Percentiles rank a stretch among this genome's conserved stretches.
Conservation (phyloP, 2,113 vertebrate species). For the Tachycineta bicolor region DNA sequence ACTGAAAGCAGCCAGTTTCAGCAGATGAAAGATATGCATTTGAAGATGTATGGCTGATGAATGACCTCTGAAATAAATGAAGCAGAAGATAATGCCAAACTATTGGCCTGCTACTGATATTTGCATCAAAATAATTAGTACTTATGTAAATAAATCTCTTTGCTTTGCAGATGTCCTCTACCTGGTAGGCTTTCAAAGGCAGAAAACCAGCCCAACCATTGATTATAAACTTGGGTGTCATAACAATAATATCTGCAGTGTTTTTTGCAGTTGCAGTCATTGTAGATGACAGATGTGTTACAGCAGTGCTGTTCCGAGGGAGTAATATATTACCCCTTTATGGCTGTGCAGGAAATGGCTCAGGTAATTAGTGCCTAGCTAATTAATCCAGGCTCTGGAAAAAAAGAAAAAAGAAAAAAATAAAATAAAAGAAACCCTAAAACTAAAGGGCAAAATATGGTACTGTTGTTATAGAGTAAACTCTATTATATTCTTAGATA, state of each 20-base stretch:
- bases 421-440: neutral
- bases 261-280: neutral
- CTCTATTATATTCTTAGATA: neutral
- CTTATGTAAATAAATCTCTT: constrained; percentile 13
- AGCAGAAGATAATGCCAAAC: neutral
- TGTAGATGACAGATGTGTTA: constrained; percentile 6
- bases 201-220: neutral
- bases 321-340: neutral
- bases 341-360: constrained; percentile 14
- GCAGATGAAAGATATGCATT: neutral
- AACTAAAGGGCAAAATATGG: neutral
- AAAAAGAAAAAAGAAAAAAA: neutral
- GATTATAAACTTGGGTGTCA: neutral
- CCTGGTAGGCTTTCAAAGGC: neutral
- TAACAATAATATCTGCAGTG: neutral
- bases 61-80: constrained; percentile 13
- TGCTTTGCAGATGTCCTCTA: neutral
- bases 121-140: constrained; percentile 3
- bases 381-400: constrained; percentile 7
- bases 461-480: neutral
- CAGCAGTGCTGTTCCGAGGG: neutral
- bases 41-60: neutral
- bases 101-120: neutral
- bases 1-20: neutral
- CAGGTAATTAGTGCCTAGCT: constrained; percentile 20